phyloP scores from a whole-genome alignment of 2,888 invertebrate species.

The Dolichopus griseipennis region DNA sequence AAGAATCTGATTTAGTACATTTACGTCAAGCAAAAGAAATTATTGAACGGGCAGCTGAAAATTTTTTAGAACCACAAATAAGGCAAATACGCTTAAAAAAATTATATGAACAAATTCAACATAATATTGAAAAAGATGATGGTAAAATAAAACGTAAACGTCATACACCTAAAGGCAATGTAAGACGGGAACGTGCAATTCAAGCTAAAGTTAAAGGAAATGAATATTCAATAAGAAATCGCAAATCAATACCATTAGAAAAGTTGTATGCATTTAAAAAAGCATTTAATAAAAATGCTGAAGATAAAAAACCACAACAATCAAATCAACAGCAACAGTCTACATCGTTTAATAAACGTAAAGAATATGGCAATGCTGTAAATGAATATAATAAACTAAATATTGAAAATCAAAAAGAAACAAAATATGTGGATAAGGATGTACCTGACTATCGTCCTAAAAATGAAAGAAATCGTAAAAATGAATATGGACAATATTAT shows the following conservation, averaged over 20 bases:
- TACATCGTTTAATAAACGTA: neutral
- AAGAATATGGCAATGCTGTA: neutral
- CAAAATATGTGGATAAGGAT: neutral
- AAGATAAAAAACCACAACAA: too few relatives aligned
- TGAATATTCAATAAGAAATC: neutral
- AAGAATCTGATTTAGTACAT: conserved; percentile 5
- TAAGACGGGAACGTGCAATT: neutral
- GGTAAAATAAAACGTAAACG: neutral
- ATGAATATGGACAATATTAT: conserved; percentile 13
- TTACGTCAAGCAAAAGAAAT: neutral
- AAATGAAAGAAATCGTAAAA: neutral
- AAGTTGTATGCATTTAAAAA: neutral
- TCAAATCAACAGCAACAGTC: too few relatives aligned
- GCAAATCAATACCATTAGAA: neutral
- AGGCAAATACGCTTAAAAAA: neutral
- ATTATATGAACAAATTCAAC: neutral
- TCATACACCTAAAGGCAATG: neutral
- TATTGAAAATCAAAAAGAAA: neutral
- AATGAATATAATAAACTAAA: neutral
- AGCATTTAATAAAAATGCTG: too few relatives aligned
- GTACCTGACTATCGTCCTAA: neutral
- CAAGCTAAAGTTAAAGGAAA: neutral
- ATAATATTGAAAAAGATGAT: conserved; percentile 2
- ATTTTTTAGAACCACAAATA: conserved; percentile 6
- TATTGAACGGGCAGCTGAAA: neutral